These are phyloP conservation scores for Drosophila mayri DNA, from an alignment of 1,140 invertebrate genomes.

Conservation along the genomic window DNA sequence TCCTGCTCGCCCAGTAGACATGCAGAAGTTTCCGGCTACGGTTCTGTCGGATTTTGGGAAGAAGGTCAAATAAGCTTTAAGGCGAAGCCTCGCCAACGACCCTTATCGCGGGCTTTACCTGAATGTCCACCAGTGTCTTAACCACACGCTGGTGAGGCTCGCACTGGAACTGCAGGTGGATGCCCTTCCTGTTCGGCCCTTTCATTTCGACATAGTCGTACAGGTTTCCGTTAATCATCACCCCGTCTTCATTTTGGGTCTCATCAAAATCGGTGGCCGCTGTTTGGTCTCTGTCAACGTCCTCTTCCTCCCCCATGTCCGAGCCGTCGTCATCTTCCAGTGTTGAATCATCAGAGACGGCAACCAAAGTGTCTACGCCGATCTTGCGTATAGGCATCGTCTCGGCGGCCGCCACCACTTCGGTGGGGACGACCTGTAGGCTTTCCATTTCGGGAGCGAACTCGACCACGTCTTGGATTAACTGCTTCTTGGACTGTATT, in stretches of 20 bases:
- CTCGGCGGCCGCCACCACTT: background rate
- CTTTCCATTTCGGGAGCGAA: conserved; percentile 54
- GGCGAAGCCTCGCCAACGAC: background rate
- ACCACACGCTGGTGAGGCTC: conserved; percentile 52
- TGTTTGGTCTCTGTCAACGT: background rate
- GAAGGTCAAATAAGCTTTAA: no score
- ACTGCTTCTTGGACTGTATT: conserved; percentile 21
- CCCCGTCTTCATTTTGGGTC: background rate
- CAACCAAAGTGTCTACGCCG: background rate
- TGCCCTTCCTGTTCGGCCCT: background rate
- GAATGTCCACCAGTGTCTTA: conserved; percentile 54
- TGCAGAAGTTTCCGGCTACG: conserved; percentile 28
- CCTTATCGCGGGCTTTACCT: conserved; percentile 2
- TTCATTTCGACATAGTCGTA: conserved; percentile 22
- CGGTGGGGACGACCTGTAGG: conserved; percentile 45
- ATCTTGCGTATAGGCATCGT: background rate
- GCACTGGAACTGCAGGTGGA: conserved; percentile 45
- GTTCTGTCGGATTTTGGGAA: conserved; percentile 28
- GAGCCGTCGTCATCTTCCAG: conserved; percentile 12
- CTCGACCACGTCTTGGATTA: conserved; percentile 48
- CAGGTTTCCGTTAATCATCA: conserved; percentile 50
- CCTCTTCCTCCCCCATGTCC: background rate
- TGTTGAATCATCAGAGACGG: conserved; percentile 17
- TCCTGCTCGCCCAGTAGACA: conserved; percentile 25
- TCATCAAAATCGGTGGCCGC: conserved; percentile 2